Base-by-base conservation (phyloP, 2,113 vertebrate genomes). In the Paramormyrops kingsleyae region DNA sequence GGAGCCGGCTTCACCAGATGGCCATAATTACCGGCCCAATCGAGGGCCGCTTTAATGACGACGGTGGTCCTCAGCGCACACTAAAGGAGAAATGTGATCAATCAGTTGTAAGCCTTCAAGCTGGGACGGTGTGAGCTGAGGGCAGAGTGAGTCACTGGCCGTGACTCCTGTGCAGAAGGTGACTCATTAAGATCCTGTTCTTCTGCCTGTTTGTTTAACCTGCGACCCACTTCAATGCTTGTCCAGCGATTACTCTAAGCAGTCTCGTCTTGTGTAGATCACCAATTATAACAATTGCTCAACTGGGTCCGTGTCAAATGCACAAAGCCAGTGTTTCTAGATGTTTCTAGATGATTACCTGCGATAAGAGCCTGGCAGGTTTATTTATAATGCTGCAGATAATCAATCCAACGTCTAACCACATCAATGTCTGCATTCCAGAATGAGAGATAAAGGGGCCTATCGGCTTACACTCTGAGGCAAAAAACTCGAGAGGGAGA, bases 11-110 rank as follows among this genome's bases (percentile, higher is more conserved):
- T 90, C 87, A 93, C 94, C 95, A 96, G 95, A 96, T 96, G 95
- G 95, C 93, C 92, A 87, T 94, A 95, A 96, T 97, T 96, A 96
- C 91, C 50, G 87, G 88, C 89, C 95, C 95, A 96, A 96, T 96
- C 95, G 95, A 94, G 93, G 91, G 52, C 92, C 89, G 90, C 91
- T 93, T 93, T 97, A 96, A 96, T 96, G 96, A 94, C 95, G 92
- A 93, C 91, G 93, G 92, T 93, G 95, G 94, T 93, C 94, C 94
- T 93, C 90, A 90, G 93, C 89, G 77, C 91, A 92, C 89, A 90
- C 84, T 80, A 91, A 91, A 92, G 91, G 94, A 93, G 93, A 93
- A 90, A 92, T 83, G 91, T 92, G 93, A 96, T 96, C 95, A 95
- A 95, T 96, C 95, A 95, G 93, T 92, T 53, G 59, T 77, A 52